Base-by-base conservation (phyloP, 2,888 invertebrate genomes). In the Rhaphigaster nebulosa region DNA sequence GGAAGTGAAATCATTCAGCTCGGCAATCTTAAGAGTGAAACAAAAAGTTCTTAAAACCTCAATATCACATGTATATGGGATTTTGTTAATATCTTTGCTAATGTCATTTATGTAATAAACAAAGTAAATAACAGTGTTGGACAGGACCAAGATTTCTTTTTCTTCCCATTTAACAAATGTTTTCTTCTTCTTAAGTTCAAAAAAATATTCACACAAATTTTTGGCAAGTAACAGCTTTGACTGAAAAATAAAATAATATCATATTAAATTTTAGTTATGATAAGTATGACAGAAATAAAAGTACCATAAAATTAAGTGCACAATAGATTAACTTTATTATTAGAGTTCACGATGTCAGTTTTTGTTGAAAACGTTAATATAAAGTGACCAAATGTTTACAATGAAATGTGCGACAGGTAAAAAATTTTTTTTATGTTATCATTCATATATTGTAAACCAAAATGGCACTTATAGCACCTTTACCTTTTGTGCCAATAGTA, bases 201-300 rank as follows among this genome's bases (percentile, higher is more conserved):
- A 90, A 84, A 87, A 90, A 56, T 90, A 54, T 80, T 76, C 26
- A 45, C 90, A 90, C 15, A 90, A 76, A 50, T 60, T 52, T 84
- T 56, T 87, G 2, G 84, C 84, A 20, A n/a, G 29, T n/a, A 38
- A 34, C 20, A 56, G 87, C 38, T 76, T 38, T 38, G 38, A 41
- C 90, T 90, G 45, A 56, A 90, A 90, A 38, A 87, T n/a, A 65
- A 89, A 60, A 45, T 26, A 54, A 50, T 0, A 80, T 26, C 5
- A 87, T 45, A 50, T 87, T 45, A 52, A 50, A 87, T 34, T 87
- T 54, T 45, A 18, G 20, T 50, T 45, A 13, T 84, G 0, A 84
- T n/a, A 84, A 41, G n/a, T 41, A 45, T 50, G 41, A 38, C 8
- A 15, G n/a, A 84, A n/a, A 45, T 5, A 13, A 34, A 65, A 65